Base-by-base conservation (phyloP, 2,888 invertebrate species). In the Pristionchus japonicus region DNA sequence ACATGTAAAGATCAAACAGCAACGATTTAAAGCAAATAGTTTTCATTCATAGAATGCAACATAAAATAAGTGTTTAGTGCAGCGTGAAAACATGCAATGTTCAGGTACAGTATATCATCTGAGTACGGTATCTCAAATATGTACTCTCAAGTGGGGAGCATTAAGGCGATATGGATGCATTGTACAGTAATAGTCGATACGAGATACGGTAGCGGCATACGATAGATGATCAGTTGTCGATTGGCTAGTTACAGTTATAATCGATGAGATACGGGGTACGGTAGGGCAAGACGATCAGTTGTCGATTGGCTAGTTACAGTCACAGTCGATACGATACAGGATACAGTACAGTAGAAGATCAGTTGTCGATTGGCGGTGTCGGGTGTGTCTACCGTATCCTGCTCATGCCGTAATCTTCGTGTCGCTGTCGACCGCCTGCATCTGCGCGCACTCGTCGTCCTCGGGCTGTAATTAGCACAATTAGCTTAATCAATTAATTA, bases 391-490 rank as follows among this genome's bases (percentile, higher is more conserved):
- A 70, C 70, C 70, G 37, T 70, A 70, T 70, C 70, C 70, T 70
- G 27, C 40, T 40, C 31, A 77, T 11, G 15, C 43, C 1, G 77
- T 40, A 15, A 77, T 47, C 77, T 77, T 77, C 43, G 43, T 77
- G 77, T 77, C 43, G 77, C 43, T 43, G 77, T 43, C 77, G 27
- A 77, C 37, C n/a, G 23, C n/a, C 47, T 77, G 77, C 77, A 77
- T 77, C 77, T 47, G 40, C 40, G n/a, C 17, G 17, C 7, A 37
- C 70, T n/a, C 40, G 23, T 77, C 77, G 77, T 43, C 77, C 43
- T 77, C 77, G 43, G 43, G 77, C 77, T 77, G 77, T 3, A 34
- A 70, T 27, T 27, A 57, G 23, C 3, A 6, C 1, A 31, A 64
- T 31, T 34, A 34, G 15, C 31, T 34, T 61, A 61, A 61, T 61